These are phyloP conservation scores for Orthosia gothica DNA, from an alignment of 2,888 invertebrate species.

Conservation along the genomic window DNA sequence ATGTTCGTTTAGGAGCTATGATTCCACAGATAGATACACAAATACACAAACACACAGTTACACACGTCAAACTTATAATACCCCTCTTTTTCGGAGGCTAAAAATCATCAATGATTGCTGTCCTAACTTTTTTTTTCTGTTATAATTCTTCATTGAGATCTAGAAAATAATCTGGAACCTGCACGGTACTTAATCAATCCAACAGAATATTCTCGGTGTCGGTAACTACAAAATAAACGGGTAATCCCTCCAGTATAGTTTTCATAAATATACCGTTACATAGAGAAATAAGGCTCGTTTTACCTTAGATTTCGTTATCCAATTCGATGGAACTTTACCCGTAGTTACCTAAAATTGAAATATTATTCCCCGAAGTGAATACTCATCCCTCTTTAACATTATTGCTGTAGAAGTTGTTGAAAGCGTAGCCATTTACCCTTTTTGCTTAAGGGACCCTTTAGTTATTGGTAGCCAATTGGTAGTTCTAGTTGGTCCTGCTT, in stretches of 20 bases:
- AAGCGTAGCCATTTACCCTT: constrained; percentile 21
- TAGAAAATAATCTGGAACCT: background rate
- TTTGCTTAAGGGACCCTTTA: constrained; percentile 4
- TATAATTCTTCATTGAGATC: background rate
- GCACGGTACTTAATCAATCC: background rate
- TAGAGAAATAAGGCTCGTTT: constrained; percentile 9
- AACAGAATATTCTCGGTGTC: background rate
- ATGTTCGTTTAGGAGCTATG: no score
- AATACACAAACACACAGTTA: no score
- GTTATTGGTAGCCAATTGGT: no score
- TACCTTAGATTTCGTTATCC: constrained; percentile 20
- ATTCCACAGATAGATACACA: no score
- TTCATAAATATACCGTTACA: constrained; percentile 31
- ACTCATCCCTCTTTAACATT: constrained; percentile 7
- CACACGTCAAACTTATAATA: no score
- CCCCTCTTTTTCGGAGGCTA: no score
- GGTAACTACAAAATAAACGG: background rate
- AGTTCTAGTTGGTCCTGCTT: no score
- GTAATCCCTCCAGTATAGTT: constrained; percentile 11
- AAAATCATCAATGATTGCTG: no score
- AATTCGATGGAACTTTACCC: constrained; percentile 30
- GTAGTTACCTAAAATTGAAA: constrained; percentile 30
- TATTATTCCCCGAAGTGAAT: constrained; percentile 27
- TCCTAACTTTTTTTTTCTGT: no score
- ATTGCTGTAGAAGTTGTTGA: constrained; percentile 18